These are phyloP conservation scores for Ceuthmochares aereus DNA, from an alignment of 2,113 vertebrate species.

Conservation along the genomic window DNA sequence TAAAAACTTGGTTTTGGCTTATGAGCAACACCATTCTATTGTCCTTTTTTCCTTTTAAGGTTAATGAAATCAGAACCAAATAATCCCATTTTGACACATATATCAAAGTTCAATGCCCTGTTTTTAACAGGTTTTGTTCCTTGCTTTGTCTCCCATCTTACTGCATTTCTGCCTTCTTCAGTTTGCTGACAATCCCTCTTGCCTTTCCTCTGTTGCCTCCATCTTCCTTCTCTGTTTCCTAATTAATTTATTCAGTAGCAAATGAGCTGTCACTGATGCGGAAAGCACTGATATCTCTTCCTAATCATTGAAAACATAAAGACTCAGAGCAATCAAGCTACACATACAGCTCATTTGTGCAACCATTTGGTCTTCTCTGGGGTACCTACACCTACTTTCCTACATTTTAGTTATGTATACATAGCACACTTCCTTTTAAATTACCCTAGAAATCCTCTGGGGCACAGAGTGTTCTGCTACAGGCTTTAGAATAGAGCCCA, in stretches of 20 bases:
- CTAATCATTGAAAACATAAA: neutral
- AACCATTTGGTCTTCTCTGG: neutral
- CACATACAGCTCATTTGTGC: neutral
- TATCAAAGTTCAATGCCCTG: accelerated
- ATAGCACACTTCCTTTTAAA: neutral
- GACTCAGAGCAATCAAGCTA: neutral
- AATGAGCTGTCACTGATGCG: neutral
- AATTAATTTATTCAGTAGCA: neutral
- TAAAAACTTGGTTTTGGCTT: neutral
- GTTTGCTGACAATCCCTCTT: neutral
- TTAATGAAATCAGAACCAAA: neutral
- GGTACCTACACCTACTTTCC: neutral
- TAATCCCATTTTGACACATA: neutral
- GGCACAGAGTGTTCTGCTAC: neutral
- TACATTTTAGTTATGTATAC: neutral
- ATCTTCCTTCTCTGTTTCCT: neutral
- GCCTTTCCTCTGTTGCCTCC: neutral
- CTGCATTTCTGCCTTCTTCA: neutral
- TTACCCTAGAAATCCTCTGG: neutral
- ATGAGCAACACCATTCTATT: neutral
- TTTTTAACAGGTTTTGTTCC: neutral
- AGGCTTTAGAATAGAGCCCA: neutral
- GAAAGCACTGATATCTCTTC: neutral
- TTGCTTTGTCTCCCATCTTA: neutral
- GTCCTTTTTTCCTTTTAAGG: neutral